Evolutionary conservation across 2,797 vertebrate genomes (phyloP).

Genomic region (Holocentrus rufus): DNA sequence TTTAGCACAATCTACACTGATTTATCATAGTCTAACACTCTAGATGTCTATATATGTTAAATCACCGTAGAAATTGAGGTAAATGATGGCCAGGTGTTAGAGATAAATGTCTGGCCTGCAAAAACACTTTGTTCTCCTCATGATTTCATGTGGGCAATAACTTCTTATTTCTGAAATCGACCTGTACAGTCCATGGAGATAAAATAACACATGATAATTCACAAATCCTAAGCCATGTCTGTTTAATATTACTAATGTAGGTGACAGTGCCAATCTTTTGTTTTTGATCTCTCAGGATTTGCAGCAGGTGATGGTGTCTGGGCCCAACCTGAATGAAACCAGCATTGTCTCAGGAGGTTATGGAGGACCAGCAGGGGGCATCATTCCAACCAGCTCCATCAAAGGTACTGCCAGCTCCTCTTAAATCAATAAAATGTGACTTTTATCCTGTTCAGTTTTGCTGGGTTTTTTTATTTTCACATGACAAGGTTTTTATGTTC

Average conservation of each 20-base stretch:
- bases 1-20: too few relatives aligned
- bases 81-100: not conserved
- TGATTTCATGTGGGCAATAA: not conserved
- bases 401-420: constrained; percentile 83
- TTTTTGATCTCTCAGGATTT: constrained; percentile 84
- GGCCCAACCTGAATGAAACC: constrained; percentile 97
- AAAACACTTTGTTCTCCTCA: too few relatives aligned
- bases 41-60: not conserved
- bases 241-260: not conserved
- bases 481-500: not conserved
- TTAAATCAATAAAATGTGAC: not conserved
- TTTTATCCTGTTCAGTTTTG: not conserved
- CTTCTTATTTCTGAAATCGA: not conserved
- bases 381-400: constrained; percentile 88
- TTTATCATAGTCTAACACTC: too few relatives aligned
- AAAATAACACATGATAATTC: not conserved
- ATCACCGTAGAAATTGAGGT: not conserved
- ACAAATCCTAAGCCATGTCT: not conserved
- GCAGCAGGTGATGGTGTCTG: constrained; percentile 98
- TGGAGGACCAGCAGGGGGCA: constrained; percentile 92
- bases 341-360: constrained; percentile 97
- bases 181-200: not conserved
- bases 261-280: constrained; percentile 1
- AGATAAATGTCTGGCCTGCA: too few relatives aligned
- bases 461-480: constrained; percentile 2